Conservation (phyloP, 1,140 invertebrate genomes). For the Drosophila lini region DNA sequence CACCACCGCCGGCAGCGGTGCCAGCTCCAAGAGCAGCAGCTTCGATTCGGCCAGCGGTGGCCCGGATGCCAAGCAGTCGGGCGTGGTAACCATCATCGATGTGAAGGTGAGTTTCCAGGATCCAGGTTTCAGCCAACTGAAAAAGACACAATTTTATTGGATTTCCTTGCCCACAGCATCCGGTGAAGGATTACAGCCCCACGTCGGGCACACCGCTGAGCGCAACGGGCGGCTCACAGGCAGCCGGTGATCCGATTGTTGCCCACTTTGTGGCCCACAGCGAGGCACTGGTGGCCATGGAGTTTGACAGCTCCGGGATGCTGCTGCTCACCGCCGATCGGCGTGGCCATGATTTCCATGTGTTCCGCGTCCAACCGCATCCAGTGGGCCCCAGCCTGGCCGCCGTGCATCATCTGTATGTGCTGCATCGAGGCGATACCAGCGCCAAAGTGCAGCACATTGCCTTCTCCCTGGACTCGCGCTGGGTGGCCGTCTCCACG, state of each 20-base stretch:
- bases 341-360: slow-evolving; percentile 97
- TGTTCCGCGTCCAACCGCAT: slow-evolving; percentile 97
- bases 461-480: slow-evolving; percentile 94
- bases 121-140: neutral
- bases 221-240: slow-evolving; percentile 64
- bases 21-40: slow-evolving; percentile 83
- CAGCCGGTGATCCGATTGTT: slow-evolving; percentile 89
- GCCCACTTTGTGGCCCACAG: slow-evolving; percentile 98
- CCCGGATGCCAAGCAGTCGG: slow-evolving; percentile 90
- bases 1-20: slow-evolving; percentile 78
- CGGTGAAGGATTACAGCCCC: slow-evolving; percentile 81
- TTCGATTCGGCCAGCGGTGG: slow-evolving; percentile 76
- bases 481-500: slow-evolving; percentile 98
- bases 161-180: slow-evolving; percentile 49
- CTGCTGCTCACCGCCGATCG: slow-evolving; percentile 96
- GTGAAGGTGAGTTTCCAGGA: slow-evolving; percentile 87
- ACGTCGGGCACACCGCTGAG: slow-evolving; percentile 71
- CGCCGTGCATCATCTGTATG: slow-evolving; percentile 98
- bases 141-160: neutral
- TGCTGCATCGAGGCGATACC: slow-evolving; percentile 95
- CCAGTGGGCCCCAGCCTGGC: slow-evolving; percentile 93
- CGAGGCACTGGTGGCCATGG: slow-evolving; percentile 94
- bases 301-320: slow-evolving; percentile 96
- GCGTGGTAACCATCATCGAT: slow-evolving; percentile 95
- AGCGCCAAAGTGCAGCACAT: slow-evolving; percentile 95